Evolutionary conservation across 2,113 vertebrate species (phyloP).

Genomic region (Myiozetetes cayanensis): DNA sequence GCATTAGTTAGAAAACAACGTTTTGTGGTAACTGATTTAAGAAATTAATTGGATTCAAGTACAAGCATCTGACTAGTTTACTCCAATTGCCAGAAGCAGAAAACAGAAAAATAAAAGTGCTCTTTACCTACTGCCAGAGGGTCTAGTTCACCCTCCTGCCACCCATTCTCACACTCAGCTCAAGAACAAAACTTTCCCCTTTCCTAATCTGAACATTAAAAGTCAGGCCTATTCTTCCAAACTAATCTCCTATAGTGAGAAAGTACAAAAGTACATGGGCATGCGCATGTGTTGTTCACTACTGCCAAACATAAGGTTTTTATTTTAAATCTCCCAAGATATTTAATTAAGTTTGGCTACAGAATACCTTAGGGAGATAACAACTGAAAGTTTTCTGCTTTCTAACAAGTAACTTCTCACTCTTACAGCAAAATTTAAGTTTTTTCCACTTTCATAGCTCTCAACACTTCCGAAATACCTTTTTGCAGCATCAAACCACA

Average conservation of each 20-base stretch:
- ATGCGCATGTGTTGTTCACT: neutral
- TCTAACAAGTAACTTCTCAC: constrained; percentile 21
- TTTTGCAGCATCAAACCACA: neutral
- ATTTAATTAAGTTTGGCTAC: neutral
- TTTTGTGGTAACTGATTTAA: constrained; percentile 4
- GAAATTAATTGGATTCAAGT: constrained; percentile 22
- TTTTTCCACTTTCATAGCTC: neutral
- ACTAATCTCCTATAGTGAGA: neutral
- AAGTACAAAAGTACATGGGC: neutral
- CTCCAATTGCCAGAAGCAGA: neutral
- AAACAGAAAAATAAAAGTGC: neutral
- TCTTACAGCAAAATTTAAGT: neutral
- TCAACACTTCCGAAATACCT: neutral
- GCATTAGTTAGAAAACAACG: neutral
- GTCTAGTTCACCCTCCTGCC: neutral
- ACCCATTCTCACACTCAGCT: neutral
- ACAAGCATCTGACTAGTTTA: constrained; percentile 12
- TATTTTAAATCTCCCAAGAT: neutral
- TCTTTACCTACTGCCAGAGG: neutral
- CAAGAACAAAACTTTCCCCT: neutral
- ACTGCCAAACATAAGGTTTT: neutral
- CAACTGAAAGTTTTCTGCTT: constrained; percentile 11
- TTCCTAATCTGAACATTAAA: neutral
- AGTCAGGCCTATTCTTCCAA: neutral
- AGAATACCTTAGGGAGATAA: constrained; percentile 9